phyloP scores from a whole-genome alignment of 2,888 invertebrate genomes.

The Geotrupes spiniger region DNA sequence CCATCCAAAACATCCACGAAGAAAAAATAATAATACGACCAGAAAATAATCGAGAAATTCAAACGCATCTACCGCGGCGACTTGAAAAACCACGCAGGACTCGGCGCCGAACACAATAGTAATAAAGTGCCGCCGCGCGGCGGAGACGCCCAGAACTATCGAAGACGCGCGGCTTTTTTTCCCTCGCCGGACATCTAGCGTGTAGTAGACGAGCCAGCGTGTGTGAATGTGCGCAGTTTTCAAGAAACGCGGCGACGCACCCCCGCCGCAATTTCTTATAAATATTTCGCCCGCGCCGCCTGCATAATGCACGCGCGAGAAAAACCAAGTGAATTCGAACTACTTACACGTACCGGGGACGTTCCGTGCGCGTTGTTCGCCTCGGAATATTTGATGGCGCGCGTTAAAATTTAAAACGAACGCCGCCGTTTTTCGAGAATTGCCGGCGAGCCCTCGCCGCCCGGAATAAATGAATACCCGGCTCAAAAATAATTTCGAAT shows the following conservation, averaged over 20 bases:
- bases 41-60: no score
- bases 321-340: constrained; percentile 12
- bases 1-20: no score
- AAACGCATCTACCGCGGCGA: not conserved
- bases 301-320: constrained; percentile 11
- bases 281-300: constrained; percentile 11
- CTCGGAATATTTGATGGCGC: not conserved
- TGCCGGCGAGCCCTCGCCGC: no score
- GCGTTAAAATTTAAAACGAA: no score
- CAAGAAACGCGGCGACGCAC: constrained; percentile 1
- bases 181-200: constrained; percentile 46
- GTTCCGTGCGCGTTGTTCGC: constrained; percentile 8
- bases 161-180: constrained; percentile 37
- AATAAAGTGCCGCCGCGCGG: constrained; percentile 44
- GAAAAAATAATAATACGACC: no score
- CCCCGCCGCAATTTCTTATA: constrained; percentile 3
- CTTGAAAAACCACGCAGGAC: not conserved
- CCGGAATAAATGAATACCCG: no score
- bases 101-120: constrained; percentile 7
- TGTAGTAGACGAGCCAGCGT: constrained; percentile 44
- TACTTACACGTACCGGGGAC: constrained; percentile 11
- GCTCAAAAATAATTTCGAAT: no score
- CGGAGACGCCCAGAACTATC: constrained; percentile 43
- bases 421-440: no score
- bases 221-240: constrained; percentile 1